A percentile compares a stretch with the other conserved stretches of the same genome.
These are phyloP conservation scores for Platichthys flesus DNA, from an alignment of 2,113 vertebrate species.

Conservation along the genomic window DNA sequence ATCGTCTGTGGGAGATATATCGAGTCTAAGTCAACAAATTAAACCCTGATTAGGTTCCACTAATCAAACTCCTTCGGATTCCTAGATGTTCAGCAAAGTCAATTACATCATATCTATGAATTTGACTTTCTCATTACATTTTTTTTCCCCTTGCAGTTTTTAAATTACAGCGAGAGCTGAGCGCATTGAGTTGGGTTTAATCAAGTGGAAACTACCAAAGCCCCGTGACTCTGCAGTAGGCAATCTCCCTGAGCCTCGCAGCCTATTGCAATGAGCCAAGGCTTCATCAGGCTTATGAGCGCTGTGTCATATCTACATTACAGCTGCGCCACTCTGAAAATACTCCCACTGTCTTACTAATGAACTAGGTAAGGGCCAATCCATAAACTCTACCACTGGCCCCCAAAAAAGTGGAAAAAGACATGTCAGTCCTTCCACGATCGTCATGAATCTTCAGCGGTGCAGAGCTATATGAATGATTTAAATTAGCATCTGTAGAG, in stretches of 20 bases:
- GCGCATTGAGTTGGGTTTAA: constrained; percentile 77
- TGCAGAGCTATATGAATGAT: constrained; percentile 75
- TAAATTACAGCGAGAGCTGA: constrained; percentile 78
- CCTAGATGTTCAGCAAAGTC: constrained; percentile 81
- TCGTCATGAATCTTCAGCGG: constrained; percentile 57
- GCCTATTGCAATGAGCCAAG: constrained; percentile 69
- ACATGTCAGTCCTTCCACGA: constrained; percentile 32
- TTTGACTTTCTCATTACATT: constrained; percentile 84
- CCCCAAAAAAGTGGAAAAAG: neutral
- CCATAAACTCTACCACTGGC: constrained; percentile 17
- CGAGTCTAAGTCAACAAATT: constrained; percentile 79
- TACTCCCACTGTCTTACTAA: constrained; percentile 69
- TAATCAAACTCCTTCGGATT: constrained; percentile 80
- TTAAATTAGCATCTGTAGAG: constrained; percentile 76
- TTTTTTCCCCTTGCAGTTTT: constrained; percentile 70
- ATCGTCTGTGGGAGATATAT: constrained; percentile 49
- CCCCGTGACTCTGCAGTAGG: constrained; percentile 75
- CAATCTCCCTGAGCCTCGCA: constrained; percentile 76
- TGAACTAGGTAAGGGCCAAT: constrained; percentile 65
- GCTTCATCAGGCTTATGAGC: constrained; percentile 79
- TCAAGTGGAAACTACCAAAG: constrained; percentile 84
- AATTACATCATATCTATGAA: constrained; percentile 83
- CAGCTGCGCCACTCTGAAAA: constrained; percentile 55
- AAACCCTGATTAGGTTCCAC: constrained; percentile 79
- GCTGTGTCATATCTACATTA: constrained; percentile 77